These are phyloP conservation scores for Asbolus verrucosus DNA, from an alignment of 1,140 invertebrate species.

Conservation along the genomic window DNA sequence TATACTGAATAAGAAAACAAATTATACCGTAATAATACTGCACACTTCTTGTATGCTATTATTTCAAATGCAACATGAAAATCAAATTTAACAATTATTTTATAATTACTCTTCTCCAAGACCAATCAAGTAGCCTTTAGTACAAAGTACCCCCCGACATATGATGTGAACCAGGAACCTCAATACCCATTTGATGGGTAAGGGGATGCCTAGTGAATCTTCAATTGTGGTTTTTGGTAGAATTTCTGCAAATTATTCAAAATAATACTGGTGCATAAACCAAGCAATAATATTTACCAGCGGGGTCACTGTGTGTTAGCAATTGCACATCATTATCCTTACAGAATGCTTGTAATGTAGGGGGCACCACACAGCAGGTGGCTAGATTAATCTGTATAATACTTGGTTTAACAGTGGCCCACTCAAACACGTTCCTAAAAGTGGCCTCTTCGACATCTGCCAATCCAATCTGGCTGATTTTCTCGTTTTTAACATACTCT, in stretches of 20 bases:
- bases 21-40: conserved; percentile 13
- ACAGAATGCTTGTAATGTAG: conserved; percentile 89
- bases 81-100: no score
- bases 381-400: conserved; percentile 97
- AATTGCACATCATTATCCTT: conserved; percentile 92
- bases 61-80: conserved; percentile 38
- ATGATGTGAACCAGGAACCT: conserved; percentile 90
- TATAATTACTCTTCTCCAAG: conserved; percentile 35
- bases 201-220: conserved; percentile 67
- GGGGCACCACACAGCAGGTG: conserved; percentile 95
- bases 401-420: conserved; percentile 86
- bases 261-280: neutral
- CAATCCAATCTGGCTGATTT: conserved; percentile 83
- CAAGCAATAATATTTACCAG: conserved; percentile 70
- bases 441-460: conserved; percentile 87
- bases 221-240: conserved; percentile 68
- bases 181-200: conserved; percentile 76
- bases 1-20: conserved; percentile 7
- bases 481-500: conserved; percentile 73
- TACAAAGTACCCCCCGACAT: conserved; percentile 88
- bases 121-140: conserved; percentile 78
- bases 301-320: conserved; percentile 94
- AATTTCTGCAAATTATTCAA: conserved; percentile 70
- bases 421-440: conserved; percentile 82
- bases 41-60: conserved; percentile 6